Conservation (phyloP, 2,113 vertebrate species). For the Vidua chalybeata region DNA sequence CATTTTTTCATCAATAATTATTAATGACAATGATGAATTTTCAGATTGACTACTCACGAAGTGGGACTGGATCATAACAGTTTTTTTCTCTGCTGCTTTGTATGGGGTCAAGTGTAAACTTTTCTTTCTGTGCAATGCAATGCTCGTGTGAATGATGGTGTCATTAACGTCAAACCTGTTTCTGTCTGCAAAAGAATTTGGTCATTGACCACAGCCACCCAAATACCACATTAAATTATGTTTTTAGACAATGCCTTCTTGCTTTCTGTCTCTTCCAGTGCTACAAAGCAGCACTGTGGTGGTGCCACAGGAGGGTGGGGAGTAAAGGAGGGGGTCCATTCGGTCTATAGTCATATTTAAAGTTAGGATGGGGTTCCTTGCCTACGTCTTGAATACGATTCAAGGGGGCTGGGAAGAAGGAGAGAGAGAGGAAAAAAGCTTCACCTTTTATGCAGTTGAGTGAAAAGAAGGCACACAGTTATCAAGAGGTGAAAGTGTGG, state of each 20-base stretch:
- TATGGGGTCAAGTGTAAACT: conserved; percentile 63
- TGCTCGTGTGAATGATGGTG: conserved; percentile 55
- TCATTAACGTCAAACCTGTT: conserved; percentile 54
- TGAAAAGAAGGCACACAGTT: not conserved
- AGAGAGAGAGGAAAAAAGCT: not conserved
- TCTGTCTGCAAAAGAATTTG: conserved; percentile 53
- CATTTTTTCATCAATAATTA: not conserved
- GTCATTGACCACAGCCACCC: conserved; percentile 22
- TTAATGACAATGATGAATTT: not conserved
- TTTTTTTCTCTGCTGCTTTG: conserved; percentile 55
- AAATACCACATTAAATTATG: conserved; percentile 78
- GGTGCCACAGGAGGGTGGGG: not conserved
- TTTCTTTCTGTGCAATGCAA: conserved; percentile 66
- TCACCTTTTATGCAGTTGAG: not conserved
- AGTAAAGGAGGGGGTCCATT: not conserved
- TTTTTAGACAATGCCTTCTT: conserved; percentile 73
- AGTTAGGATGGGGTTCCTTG: not conserved
- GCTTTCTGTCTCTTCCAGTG: conserved; percentile 62
- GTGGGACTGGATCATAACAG: not conserved
- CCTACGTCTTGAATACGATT: not conserved
- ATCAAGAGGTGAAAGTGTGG: not conserved
- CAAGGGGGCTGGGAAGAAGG: not conserved
- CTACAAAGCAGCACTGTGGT: not conserved
- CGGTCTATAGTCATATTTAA: not conserved
- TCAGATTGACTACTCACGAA: not conserved